Evolutionary conservation across 2,113 vertebrate genomes (phyloP), one percentile per base, ranked within the genome.

Genomic region (Chloropsis hardwickii): DNA sequence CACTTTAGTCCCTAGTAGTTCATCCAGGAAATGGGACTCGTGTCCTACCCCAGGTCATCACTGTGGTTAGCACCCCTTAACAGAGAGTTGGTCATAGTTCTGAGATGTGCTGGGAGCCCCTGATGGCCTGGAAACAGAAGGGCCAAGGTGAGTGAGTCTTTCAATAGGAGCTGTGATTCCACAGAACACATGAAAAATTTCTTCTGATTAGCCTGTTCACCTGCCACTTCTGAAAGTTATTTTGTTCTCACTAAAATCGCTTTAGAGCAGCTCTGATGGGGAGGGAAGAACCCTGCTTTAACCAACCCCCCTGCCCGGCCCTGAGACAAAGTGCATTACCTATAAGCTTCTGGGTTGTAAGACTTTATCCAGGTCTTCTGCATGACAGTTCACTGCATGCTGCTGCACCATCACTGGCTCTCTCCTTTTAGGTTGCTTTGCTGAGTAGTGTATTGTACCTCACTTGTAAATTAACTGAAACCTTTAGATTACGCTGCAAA

Each of bases 361-460:
- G 95, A 96, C 88, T 95, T 69, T 79, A 70, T 81, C 95, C 81
- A 71, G 97, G 98, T 97, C 95, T 95, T 95, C 96, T 98, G 98
- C 98, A 98, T 98, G 98, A 98, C 97, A 88, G 96, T 91, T 96
- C 93, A 94, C 97, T 98, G 98, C 98, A 98, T 98, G 98, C 97
- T 95, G 96, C 95, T 96, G 94, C 97, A 96, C 97, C 97, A 96
- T 96, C 80, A 57, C 90, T 91, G 97, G 95, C 97, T 94, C 94
- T 78, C 96, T 96, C 94, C 94, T 97, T 96, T 96, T 64, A 96
- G 98, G 97, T 97, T 97, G 97, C 98, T 97, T 95, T 96, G 96
- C 97, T 96, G 77, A 97, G 91, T 88, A 93, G 97, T 97, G 90
- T 95, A 94, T 92, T 88, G 89, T 96, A 95, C 96, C 96, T 97